phyloP scores from a whole-genome alignment of 2,113 vertebrate genomes.

The Protomyctophum bolini region DNA sequence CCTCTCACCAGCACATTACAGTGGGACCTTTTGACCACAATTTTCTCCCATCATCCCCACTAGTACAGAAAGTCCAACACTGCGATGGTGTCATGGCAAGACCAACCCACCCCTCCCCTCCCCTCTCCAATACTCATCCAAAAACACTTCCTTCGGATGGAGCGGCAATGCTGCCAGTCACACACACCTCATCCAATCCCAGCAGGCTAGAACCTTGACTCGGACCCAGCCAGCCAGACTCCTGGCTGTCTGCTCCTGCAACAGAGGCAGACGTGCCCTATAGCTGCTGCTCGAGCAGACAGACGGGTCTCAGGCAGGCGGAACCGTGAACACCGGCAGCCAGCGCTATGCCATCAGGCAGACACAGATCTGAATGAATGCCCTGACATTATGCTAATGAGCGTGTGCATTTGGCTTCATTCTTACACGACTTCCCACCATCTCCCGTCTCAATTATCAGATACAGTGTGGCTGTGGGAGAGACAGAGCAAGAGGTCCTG shows the following conservation, averaged over 20 bases:
- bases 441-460: conserved; percentile 67
- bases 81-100: conserved; percentile 57
- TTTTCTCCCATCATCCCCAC: conserved; percentile 71
- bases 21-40: conserved; percentile 65
- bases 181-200: conserved; percentile 9
- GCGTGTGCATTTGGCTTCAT: conserved; percentile 49
- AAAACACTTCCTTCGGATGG: conserved; percentile 42
- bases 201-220: conserved; percentile 48
- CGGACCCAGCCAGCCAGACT: conserved; percentile 28
- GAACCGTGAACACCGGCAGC: conserved; percentile 38
- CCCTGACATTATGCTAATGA: conserved; percentile 65
- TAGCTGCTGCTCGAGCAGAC: conserved; percentile 3
- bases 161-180: conserved; percentile 44
- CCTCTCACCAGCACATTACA: conserved; percentile 58
- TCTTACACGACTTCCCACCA: conserved; percentile 66
- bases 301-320: conserved; percentile 8
- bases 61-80: conserved; percentile 45
- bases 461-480: conserved; percentile 50
- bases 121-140: neutral
- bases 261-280: conserved; percentile 26
- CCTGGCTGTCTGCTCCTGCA: neutral
- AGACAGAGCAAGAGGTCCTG: conserved; percentile 56
- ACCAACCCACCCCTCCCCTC: conserved; percentile 20
- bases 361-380: conserved; percentile 59
- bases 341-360: conserved; percentile 41